phyloP scores from a whole-genome alignment of 2,888 invertebrate genomes.

The Tipula confusa region DNA sequence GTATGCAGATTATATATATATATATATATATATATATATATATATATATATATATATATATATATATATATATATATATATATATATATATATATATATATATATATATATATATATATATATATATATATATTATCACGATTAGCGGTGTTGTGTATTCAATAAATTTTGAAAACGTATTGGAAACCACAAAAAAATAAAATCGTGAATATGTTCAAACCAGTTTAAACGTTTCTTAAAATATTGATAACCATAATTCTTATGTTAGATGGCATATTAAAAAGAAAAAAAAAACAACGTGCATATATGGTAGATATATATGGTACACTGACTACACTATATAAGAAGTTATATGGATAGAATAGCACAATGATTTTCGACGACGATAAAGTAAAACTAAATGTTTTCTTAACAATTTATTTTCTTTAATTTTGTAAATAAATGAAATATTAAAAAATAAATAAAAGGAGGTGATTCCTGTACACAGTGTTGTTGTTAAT shows the following conservation, averaged over 20 bases:
- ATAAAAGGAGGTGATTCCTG: neutral
- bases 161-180: neutral
- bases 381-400: neutral
- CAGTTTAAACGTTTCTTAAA: neutral
- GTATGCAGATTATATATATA: neutral
- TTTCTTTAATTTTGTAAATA: neutral
- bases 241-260: neutral
- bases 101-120: neutral
- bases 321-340: neutral
- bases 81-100: neutral
- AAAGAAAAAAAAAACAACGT: neutral
- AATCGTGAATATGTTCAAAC: neutral
- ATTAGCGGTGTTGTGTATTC: conserved; percentile 25
- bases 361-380: neutral
- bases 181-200: neutral
- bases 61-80: neutral
- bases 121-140: neutral
- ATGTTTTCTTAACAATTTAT: conserved; percentile 12
- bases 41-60: neutral
- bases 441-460: neutral
- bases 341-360: neutral
- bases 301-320: neutral
- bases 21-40: neutral
- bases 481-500: too few species aligned
- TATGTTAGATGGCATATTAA: neutral